Evolutionary conservation across 2,797 vertebrate genomes (phyloP).

Genomic region (Centroberyx gerrardi): DNA sequence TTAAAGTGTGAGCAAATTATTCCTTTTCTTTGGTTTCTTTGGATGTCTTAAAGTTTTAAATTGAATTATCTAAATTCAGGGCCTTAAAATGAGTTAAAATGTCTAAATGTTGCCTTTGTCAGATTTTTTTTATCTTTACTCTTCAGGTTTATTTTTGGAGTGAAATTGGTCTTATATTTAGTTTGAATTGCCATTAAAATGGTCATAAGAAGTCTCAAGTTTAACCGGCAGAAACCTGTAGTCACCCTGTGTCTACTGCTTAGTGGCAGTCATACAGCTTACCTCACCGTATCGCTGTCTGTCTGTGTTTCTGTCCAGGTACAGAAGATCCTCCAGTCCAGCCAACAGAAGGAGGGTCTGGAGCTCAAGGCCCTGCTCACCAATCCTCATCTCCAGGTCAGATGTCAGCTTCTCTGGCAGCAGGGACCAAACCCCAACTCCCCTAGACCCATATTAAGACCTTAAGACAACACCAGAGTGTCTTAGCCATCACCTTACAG

Average conservation of each 20-base stretch:
- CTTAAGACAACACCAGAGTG: background rate
- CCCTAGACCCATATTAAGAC: background rate
- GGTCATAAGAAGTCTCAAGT: too few species aligned
- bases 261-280: slow-evolving; percentile 3
- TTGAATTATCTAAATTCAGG: too few species aligned
- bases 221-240: too few species aligned
- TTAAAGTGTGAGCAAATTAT: too few species aligned
- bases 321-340: slow-evolving; percentile 90
- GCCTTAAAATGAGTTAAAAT: too few species aligned
- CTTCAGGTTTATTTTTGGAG: too few species aligned
- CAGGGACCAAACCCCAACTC: background rate
- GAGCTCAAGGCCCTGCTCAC: slow-evolving; percentile 92
- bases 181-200: too few species aligned
- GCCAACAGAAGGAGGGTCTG: slow-evolving; percentile 91
- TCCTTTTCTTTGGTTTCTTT: too few species aligned
- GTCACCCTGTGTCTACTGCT: background rate
- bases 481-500: background rate
- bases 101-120: too few species aligned
- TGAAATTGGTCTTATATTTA: too few species aligned
- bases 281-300: background rate
- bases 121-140: too few species aligned
- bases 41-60: too few species aligned
- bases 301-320: slow-evolving; percentile 85
- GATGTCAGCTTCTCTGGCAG: slow-evolving; percentile 35
- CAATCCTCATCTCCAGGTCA: slow-evolving; percentile 94